Base-by-base conservation (phyloP, 2,113 vertebrate species). In the Pagrus major region DNA sequence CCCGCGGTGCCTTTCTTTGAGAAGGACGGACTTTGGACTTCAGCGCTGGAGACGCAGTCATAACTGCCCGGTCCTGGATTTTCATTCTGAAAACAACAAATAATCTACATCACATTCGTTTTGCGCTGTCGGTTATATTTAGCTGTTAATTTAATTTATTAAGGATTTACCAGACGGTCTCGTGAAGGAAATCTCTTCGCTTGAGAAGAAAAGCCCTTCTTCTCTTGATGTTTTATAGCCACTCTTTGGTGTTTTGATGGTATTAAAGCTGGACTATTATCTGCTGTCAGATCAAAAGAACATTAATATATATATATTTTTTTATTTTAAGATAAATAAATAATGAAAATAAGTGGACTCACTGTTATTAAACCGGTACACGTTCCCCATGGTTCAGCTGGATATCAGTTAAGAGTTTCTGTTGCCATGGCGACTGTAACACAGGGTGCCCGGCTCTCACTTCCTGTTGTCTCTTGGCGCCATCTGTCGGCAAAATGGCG, bases 1-100 rank as follows among this genome's bases (percentile, higher is more conserved):
- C 93, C 84, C 2, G 94, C 89, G 0, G 95, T 96, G 76, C 96
- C 96, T 90, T 94, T 96, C 71, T 83, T 93, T 29, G 96, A 96
- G 85, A 95, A 87, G 0, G 95, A 97, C 21, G 93, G 94, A 37
- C 89, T 95, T 61, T 72, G 74, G 60, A 75, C 84, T 25, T 95
- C 94, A n/a, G 91, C 64, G 18, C 86, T 75, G 6, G 52, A 5
- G 20, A 92, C 70, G 41, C 18, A 71, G 59, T 90, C 69, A 39
- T 95, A 95, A 23, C 88, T 93, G 54, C 95, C 96, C 0, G 96
- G 96, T 6, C 95, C 95, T 25, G 95, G 95, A 35, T 71, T 90
- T 52, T 93, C 93, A 89, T 90, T 93, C 96, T 96, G 75, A 81
- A 87, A n/a, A n/a, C n/a, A n/a, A 88, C 29, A 77, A 71, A 79